Evolutionary conservation across 2,888 invertebrate genomes (phyloP), one percentile per base, ranked within the genome.

Genomic region (Gnatocerus cornutus): DNA sequence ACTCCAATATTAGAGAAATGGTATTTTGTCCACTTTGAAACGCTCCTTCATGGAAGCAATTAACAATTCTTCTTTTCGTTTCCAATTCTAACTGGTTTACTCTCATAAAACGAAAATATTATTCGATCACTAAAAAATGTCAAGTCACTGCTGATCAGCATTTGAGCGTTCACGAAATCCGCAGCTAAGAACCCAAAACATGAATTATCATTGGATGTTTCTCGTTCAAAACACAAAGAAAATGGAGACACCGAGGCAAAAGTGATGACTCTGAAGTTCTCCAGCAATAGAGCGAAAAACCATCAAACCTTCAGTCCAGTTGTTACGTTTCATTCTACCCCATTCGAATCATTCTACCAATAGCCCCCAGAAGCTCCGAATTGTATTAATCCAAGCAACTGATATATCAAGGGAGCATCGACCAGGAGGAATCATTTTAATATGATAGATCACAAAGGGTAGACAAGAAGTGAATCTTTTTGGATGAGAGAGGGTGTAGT

Each of bases 301-400:
- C 30, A 52, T 55, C 37, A 33, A 39, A 37, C 55, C 55, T 55
- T 39, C 33, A 55, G 16, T 55, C 55, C 16, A 55, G 37, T 55
- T 55, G 55, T 55, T 55, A 55, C 37, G 55, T 55, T 39, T 55
- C 14, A 33, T 55, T 55, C 55, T 21, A 55, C 16, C 39, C 55
- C 13, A 48, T 48, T 48, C 21, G 33, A 55, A 55, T 41, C 13
- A 39, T 39, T 41, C 16, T 16, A 21, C 39, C 55, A 39, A 55
- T 55, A 55, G 33, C 14, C 55, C 14, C 13, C 13, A 43, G 43
- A 43, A 43, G 43, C 13, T 43, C 13, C 10, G 43, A 43, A 43
- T 43, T 43, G 13, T 13, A 43, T 43, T 13, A 43, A 43, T 43
- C 13, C 43, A 12, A 43, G 37, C 37, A 37, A 37, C 37, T n/a